Conservation (phyloP, 2,797 vertebrate genomes). For the Sphenodon punctatus region DNA sequence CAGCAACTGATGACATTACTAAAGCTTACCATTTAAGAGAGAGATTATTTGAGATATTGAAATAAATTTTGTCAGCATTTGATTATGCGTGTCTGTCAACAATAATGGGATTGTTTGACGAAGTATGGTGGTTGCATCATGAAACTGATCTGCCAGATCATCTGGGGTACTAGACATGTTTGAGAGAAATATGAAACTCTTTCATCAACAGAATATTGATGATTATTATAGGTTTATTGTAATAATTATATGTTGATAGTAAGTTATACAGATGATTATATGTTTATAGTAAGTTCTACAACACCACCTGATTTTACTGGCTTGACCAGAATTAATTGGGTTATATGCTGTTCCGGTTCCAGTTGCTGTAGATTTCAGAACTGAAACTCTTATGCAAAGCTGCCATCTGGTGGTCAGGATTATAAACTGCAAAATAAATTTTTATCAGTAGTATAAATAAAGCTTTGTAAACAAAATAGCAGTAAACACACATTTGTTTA, state of each 20-base stretch:
- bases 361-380: neutral
- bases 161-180: neutral
- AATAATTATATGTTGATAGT: neutral
- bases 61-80: conserved; percentile 22
- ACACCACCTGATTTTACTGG: neutral
- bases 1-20: neutral
- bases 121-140: neutral
- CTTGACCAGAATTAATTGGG: neutral
- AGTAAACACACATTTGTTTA: too few species aligned
- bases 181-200: neutral
- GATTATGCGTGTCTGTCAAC: neutral
- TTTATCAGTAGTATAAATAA: neutral
- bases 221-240: neutral
- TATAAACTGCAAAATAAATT: conserved; percentile 26
- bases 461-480: too few species aligned
- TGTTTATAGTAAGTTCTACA: neutral
- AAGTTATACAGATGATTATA: neutral
- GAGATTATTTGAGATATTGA: conserved; percentile 16
- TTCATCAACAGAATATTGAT: neutral
- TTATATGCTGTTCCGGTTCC: neutral
- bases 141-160: neutral
- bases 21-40: conserved; percentile 9
- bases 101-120: too few species aligned
- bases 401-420: conserved; percentile 56
- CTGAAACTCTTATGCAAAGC: conserved; percentile 38